Base-by-base conservation (phyloP, 2,113 vertebrate species). In the Struthio camelus region DNA sequence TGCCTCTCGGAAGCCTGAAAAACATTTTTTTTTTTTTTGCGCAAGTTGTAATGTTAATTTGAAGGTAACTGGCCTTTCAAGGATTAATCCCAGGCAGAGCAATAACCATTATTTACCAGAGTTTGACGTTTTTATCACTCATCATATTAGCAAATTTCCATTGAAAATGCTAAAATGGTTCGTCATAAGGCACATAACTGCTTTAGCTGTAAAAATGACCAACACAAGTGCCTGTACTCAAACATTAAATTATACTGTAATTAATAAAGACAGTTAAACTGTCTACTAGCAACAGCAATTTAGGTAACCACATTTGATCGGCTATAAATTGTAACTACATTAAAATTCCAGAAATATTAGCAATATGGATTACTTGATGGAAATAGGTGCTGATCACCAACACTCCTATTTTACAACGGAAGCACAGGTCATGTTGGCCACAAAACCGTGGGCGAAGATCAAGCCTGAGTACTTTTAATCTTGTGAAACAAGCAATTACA, bases 401-500 rank as follows among this genome's bases (percentile, higher is more conserved):
- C 97, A 97, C 96, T 98, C 93, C 88, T 79, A 95, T 97, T 97
- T 75, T 91, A 99, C 94, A 98, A 98, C 96, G 91, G 97, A 98
- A 98, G 98, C 97, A 89, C 94, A 78, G 99, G 99, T 99, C 99
- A 99, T 94, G 98, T 98, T 98, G 98, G 99, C 99, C 98, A 98
- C 99, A 98, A 99, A 99, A 99, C 99, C 97, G 97, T 97, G 98
- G 98, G 98, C 97, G 98, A 98, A 98, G 99, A 99, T 99, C 99
- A 99, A 98, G 98, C 98, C 98, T 98, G 98, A 99, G 98, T 98
- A 99, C 99, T 99, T 99, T 99, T 99, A 99, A 99, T 99, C 99
- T 99, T 99, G 98, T 99, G 99, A 99, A 99, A 99, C 99, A 99
- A 99, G 99, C 99, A 99, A 99, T 99, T 99, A 99, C 99, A 99